Conservation (phyloP, 2,113 vertebrate genomes). For the Rallus limicola region DNA sequence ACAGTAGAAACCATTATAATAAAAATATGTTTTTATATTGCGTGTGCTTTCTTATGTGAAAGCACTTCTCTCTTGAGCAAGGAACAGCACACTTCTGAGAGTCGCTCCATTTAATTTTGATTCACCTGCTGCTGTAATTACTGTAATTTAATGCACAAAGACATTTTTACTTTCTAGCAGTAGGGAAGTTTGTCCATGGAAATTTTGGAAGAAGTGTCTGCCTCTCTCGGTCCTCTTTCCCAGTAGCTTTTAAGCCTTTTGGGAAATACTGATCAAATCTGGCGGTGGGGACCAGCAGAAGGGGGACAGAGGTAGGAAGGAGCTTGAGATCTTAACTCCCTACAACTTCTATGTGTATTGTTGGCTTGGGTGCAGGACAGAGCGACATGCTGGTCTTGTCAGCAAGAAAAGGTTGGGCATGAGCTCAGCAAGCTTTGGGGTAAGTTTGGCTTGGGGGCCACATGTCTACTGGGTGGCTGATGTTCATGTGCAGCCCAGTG, state of each 20-base stretch:
- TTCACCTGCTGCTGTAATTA: neutral
- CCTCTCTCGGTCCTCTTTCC: neutral
- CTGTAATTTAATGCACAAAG: neutral
- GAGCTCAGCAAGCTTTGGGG: neutral
- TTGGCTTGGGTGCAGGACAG: neutral
- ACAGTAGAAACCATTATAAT: neutral
- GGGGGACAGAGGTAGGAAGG: neutral
- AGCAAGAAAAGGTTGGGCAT: accelerated
- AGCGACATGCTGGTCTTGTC: neutral
- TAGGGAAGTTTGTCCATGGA: neutral
- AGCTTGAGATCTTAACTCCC: neutral
- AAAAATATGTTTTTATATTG: neutral
- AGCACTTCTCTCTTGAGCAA: accelerated
- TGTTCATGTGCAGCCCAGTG: neutral
- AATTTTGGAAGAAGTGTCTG: neutral
- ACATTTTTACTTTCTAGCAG: neutral
- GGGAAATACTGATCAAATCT: neutral
- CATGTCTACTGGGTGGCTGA: neutral
- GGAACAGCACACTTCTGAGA: neutral
- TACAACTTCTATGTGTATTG: neutral
- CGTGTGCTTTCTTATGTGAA: neutral
- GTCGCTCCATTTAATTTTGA: neutral
- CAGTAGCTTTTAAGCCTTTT: neutral
- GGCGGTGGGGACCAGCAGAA: neutral
- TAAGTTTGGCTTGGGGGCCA: neutral